Evolutionary conservation across 2,888 invertebrate species (phyloP), one percentile per base, ranked within the genome.

Genomic region (Molorchus minor): DNA sequence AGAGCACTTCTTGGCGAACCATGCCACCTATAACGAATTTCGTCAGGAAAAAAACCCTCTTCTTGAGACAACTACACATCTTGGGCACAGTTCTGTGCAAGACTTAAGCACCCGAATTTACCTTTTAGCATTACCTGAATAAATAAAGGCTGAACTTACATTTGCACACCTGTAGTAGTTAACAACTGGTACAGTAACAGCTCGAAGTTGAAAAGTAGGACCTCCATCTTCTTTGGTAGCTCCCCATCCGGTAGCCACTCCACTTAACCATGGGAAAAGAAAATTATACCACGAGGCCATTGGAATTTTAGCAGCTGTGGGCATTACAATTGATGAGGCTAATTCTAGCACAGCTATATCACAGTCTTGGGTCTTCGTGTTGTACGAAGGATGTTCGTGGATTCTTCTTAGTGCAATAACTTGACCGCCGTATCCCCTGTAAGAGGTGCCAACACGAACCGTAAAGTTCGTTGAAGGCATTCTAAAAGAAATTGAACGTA

Each of bases 231-330:
- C 49, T n/a, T 40, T 49, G 2, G 38, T 40, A 10, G 38, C 8
- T 10, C 49, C 49, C 49, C 49, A 49, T 49, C 49, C 49, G 17
- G 49, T 38, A 5, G 38, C 49, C 3, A 38, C 38, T n/a, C 49
- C 49, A 15, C 20, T 38, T 16, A 49, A 10, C 49, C 49, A 49
- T 8, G 49, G 49, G 19, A 49, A 49, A 2, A 49, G 16, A 13
- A 49, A 49, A 21, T 49, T 49, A 7, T 49, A 49, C 49, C 38
- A 49, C 1, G 49, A 49, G 1, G 49, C 49, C 49, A 49, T 40
- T 1, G 38, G 15, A 17, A 49, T 49, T 29, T 25, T 38, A n/a
- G 16, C 16, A 1, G 49, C 49, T 3, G 20, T 49, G 3, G 20
- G 36, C 5, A 21, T 40, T 2, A 36, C 36, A 25, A 49, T 38